Conservation (phyloP, 2,888 invertebrate genomes). For the Ptilodon capucinus region DNA sequence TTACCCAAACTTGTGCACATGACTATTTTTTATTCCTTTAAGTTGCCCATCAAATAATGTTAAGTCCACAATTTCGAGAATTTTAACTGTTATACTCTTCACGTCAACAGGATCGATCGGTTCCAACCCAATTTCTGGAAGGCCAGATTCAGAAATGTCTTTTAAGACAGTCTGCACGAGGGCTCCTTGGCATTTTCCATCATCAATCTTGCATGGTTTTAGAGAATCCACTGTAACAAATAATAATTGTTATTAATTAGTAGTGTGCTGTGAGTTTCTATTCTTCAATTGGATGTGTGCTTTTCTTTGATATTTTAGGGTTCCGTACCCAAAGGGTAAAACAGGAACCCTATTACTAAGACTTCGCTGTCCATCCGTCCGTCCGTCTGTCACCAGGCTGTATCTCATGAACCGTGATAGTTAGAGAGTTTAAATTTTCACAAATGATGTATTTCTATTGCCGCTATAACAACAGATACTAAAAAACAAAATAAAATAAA, state of each 20-base stretch:
- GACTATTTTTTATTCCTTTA: conserved; percentile 44
- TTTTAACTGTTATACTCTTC: conserved; percentile 24
- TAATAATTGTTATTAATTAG: neutral
- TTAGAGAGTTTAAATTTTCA: no score
- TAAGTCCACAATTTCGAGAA: conserved; percentile 34
- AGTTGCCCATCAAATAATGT: conserved; percentile 42
- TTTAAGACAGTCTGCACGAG: conserved; percentile 28
- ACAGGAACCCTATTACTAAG: no score
- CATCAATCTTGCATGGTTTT: conserved; percentile 40
- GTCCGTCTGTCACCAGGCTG: no score
- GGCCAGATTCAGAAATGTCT: conserved; percentile 34
- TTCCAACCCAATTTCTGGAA: conserved; percentile 40
- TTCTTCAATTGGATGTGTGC: no score
- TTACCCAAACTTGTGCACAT: conserved; percentile 23
- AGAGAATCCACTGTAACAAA: conserved; percentile 23
- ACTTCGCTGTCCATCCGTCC: no score
- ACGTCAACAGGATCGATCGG: conserved; percentile 45
- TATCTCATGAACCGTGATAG: no score
- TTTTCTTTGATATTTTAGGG: no score
- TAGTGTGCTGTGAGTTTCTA: neutral
- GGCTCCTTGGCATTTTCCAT: conserved; percentile 36
- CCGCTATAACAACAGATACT: no score
- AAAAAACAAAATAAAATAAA: no score
- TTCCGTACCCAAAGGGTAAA: no score
- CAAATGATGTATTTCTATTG: no score